Conservation (phyloP, 2,888 invertebrate species). For the Pardosa pseudoannulata region DNA sequence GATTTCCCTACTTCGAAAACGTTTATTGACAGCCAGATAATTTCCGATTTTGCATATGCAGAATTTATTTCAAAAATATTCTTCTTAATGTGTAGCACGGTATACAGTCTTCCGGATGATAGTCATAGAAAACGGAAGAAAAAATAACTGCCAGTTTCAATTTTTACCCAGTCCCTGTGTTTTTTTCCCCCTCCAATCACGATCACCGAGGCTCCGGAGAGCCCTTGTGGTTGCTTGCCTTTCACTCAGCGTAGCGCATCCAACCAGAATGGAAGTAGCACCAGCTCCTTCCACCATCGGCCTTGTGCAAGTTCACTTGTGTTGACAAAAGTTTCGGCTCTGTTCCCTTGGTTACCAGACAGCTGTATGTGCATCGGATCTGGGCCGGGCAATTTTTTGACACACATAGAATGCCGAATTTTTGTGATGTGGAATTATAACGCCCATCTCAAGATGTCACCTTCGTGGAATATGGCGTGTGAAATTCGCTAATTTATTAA, state of each 20-base stretch:
- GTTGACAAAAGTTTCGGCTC: conserved; percentile 43
- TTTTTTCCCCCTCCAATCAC: conserved; percentile 13
- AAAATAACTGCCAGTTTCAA: not conserved
- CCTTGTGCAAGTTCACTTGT: conserved; percentile 68
- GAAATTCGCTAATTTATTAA: conserved; percentile 1
- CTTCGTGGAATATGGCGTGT: conserved; percentile 18
- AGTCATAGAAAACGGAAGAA: too few species aligned
- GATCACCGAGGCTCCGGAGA: conserved; percentile 3
- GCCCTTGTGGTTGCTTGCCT: conserved; percentile 37
- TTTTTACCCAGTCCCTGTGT: conserved; percentile 14
- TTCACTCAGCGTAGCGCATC: conserved; percentile 64
- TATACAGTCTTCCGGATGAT: too few species aligned
- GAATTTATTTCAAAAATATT: too few species aligned
- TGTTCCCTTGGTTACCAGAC: conserved; percentile 61
- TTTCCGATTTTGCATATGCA: too few species aligned
- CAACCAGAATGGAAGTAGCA: conserved; percentile 53
- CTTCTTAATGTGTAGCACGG: too few species aligned
- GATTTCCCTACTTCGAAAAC: too few species aligned
- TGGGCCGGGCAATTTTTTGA: not conserved
- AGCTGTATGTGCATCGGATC: not conserved
- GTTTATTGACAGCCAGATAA: too few species aligned
- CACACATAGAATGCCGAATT: conserved; percentile 4
- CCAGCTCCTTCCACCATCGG: conserved; percentile 20
- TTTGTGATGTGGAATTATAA: conserved; percentile 1
- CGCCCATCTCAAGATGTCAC: conserved; percentile 9